Base-by-base conservation (phyloP, 2,113 vertebrate species). In the Eleginops maclovinus region DNA sequence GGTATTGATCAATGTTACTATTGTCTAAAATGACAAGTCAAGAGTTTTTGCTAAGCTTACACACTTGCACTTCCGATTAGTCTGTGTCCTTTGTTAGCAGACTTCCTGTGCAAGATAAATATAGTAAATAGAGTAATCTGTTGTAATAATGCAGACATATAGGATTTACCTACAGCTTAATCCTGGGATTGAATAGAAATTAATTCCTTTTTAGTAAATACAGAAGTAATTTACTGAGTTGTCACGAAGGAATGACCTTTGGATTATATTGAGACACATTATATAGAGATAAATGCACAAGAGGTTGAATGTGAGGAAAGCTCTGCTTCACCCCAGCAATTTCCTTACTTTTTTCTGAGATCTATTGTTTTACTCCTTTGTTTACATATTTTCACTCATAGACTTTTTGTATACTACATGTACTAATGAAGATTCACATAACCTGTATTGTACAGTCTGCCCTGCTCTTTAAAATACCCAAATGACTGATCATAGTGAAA, bases 1-100 rank as follows among this genome's bases (percentile, higher is more conserved):
- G 0, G 4, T 83, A 85, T 89, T 89, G 85, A 79, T 50, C n/a
- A 44, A 14, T 76, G 73, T 78, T 46, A 63, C 31, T 31, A 24
- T 59, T 75, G 65, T 82, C 62, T 58, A 22, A 50, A 55, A 51
- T 13, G 47, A 67, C 51, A 59, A 63, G 10, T 4, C 5, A 10
- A 49, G 46, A 73, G 9, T 68, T 65, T n/a, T 47, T n/a, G 28
- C 78, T 65, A 47, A 47, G 80, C 21, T 66, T 70, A 68, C 77
- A 76, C 49, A 50, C 49, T 85, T 77, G 73, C 49, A 50, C 53
- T 85, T 82, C 17, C 55, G 76, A 14, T 21, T 26, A 13, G n/a
- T 31, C 3, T 0, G 1, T 41, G 19, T 36, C 22, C 13, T 70
- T 77, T 62, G 41, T 44, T 60, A 13, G 7, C 31, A 13, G 56